Conservation (phyloP, 2,113 vertebrate species). For the Varanus salvator region DNA sequence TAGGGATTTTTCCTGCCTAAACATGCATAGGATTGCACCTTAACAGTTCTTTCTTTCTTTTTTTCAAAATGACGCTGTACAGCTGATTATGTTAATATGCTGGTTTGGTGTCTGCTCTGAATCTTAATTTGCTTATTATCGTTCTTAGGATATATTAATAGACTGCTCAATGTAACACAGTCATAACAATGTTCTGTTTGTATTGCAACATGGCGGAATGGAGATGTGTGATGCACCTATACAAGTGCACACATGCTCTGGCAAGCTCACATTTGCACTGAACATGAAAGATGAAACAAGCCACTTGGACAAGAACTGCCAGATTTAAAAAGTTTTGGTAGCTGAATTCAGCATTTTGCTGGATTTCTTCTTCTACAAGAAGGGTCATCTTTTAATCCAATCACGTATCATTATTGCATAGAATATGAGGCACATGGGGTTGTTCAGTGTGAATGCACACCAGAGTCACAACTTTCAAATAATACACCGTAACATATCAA, state of each 20-base stretch:
- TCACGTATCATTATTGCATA: neutral
- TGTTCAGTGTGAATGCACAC: neutral
- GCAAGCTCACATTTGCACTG: neutral
- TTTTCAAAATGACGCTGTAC: neutral
- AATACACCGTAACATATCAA: neutral
- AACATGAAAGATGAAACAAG: neutral
- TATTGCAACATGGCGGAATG: neutral
- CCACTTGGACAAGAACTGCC: neutral
- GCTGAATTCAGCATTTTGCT: neutral
- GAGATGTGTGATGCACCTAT: neutral
- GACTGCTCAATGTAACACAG: conserved; percentile 35
- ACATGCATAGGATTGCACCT: too few species aligned
- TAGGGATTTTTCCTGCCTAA: too few species aligned
- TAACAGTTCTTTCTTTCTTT: neutral
- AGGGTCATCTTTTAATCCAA: neutral
- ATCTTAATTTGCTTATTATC: conserved; percentile 5
- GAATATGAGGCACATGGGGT: neutral
- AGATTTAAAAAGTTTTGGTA: conserved; percentile 18
- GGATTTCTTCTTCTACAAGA: neutral
- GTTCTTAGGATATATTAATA: conserved; percentile 32
- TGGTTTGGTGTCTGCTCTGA: neutral
- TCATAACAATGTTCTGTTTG: neutral
- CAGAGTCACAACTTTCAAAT: neutral
- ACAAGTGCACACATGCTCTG: neutral
- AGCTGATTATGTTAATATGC: neutral